These are phyloP conservation scores for Leptopterna dolabrata DNA, from an alignment of 2,888 invertebrate species.

Conservation along the genomic window DNA sequence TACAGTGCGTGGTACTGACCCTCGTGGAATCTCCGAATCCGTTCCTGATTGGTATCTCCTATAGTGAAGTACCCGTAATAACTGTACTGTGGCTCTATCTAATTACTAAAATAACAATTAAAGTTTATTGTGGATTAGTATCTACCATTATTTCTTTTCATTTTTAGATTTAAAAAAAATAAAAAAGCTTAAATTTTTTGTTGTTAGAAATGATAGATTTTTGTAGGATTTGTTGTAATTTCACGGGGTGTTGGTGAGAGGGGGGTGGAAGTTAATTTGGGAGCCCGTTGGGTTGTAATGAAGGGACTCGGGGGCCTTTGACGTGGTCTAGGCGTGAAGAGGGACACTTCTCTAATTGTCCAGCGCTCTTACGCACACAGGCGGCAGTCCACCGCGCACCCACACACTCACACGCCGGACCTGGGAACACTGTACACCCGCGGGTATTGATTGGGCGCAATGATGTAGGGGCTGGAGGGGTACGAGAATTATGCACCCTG, in stretches of 20 bases:
- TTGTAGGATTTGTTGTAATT: neutral
- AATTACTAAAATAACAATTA: too few relatives aligned
- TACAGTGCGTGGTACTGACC: too few relatives aligned
- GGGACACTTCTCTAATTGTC: constrained; percentile 56
- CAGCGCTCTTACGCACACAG: constrained; percentile 43
- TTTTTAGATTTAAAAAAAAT: too few relatives aligned
- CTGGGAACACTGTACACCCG: constrained; percentile 42
- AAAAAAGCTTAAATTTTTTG: too few relatives aligned
- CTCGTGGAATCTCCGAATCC: too few relatives aligned
- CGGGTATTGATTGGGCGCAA: constrained; percentile 54
- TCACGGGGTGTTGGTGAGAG: neutral
- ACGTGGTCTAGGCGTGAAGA: constrained; percentile 54
- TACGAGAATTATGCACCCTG: constrained; percentile 50
- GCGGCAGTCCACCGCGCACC: constrained; percentile 7
- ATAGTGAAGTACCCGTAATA: too few relatives aligned
- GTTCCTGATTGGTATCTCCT: too few relatives aligned
- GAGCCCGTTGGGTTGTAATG: constrained; percentile 25
- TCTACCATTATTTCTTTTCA: too few relatives aligned
- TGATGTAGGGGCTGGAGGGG: constrained; percentile 33
- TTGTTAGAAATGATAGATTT: neutral
- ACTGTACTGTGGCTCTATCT: too few relatives aligned
- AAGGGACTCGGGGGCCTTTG: constrained; percentile 40
- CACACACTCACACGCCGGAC: constrained; percentile 5
- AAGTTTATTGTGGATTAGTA: too few relatives aligned
- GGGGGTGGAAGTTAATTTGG: constrained; percentile 1